These are phyloP conservation scores for Teleopsis dalmanni DNA, from an alignment of 1,140 invertebrate genomes.

Conservation along the genomic window DNA sequence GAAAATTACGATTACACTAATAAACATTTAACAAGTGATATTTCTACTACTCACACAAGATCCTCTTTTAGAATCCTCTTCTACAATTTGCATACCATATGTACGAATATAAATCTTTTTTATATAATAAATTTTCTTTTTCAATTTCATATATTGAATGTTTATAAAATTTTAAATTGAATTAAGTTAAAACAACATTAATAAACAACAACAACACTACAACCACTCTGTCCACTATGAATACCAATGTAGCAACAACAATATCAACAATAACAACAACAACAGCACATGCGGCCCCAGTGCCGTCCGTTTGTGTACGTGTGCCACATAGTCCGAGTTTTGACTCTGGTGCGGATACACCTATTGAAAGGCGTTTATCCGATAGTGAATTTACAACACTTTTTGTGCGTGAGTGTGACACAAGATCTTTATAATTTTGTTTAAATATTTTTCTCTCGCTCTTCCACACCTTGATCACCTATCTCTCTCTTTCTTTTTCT, in stretches of 20 bases:
- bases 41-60: too few relatives aligned
- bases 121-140: too few relatives aligned
- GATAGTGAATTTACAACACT: constrained; percentile 42
- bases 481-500: not conserved
- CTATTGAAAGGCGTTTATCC: constrained; percentile 20
- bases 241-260: constrained; percentile 31
- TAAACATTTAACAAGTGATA: too few relatives aligned
- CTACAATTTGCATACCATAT: too few relatives aligned
- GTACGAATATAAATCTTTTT: too few relatives aligned
- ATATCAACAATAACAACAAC: constrained; percentile 21
- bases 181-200: constrained; percentile 13
- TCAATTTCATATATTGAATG: too few relatives aligned
- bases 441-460: not conserved
- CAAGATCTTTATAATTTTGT: constrained; percentile 5
- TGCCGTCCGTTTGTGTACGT: constrained; percentile 45
- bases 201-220: constrained; percentile 28
- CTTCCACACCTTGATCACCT: not conserved
- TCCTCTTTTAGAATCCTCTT: too few relatives aligned
- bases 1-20: too few relatives aligned
- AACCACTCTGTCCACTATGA: constrained; percentile 24
- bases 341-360: constrained; percentile 29
- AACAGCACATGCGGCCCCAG: constrained; percentile 29
- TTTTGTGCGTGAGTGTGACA: constrained; percentile 46
- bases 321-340: constrained; percentile 43
- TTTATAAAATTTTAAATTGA: too few relatives aligned